A percentile compares a stretch with the other conserved stretches of the same genome.
Evolutionary conservation across 1,140 invertebrate genomes (phyloP).

Genomic region (Anoplophora glabripennis): DNA sequence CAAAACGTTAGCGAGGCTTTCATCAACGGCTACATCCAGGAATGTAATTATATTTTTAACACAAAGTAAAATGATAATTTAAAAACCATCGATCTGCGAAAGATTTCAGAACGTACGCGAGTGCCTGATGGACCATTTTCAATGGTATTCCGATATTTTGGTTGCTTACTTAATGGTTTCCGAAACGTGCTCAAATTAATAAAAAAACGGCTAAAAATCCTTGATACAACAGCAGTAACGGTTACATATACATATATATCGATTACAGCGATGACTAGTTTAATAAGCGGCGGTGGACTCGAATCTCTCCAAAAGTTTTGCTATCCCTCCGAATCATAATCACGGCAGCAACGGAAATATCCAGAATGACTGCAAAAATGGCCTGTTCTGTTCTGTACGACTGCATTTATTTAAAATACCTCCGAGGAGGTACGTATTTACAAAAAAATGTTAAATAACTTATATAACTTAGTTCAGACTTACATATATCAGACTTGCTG

Average conservation of each 20-base stretch:
- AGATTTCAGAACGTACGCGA: slow-evolving; percentile 25
- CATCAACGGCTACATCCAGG: slow-evolving; percentile 36
- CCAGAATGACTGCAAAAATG: slow-evolving; percentile 10
- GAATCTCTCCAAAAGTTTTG: too few relatives aligned
- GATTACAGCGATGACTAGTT: background rate
- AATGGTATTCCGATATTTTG: too few relatives aligned
- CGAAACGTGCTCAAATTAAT: too few relatives aligned
- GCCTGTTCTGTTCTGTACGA: slow-evolving; percentile 28
- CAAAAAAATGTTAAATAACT: slow-evolving; percentile 40
- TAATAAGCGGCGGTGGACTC: too few relatives aligned
- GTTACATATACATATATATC: too few relatives aligned
- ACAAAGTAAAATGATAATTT: slow-evolving; percentile 34
- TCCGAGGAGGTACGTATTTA: slow-evolving; percentile 39
- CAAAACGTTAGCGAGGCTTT: slow-evolving; percentile 38
- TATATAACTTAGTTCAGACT: slow-evolving; percentile 45
- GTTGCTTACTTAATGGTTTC: too few relatives aligned
- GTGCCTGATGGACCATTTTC: slow-evolving; percentile 1
- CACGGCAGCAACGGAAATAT: too few relatives aligned
- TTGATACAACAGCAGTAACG: background rate
- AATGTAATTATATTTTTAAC: slow-evolving; percentile 35
- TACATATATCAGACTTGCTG: slow-evolving; percentile 46
- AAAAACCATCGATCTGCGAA: slow-evolving; percentile 27
- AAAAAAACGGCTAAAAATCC: too few relatives aligned
- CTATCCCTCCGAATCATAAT: too few relatives aligned
- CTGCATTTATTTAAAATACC: slow-evolving; percentile 39